Base-by-base conservation (phyloP, 2,113 vertebrate genomes). In the Oncorhynchus clarkii region DNA sequence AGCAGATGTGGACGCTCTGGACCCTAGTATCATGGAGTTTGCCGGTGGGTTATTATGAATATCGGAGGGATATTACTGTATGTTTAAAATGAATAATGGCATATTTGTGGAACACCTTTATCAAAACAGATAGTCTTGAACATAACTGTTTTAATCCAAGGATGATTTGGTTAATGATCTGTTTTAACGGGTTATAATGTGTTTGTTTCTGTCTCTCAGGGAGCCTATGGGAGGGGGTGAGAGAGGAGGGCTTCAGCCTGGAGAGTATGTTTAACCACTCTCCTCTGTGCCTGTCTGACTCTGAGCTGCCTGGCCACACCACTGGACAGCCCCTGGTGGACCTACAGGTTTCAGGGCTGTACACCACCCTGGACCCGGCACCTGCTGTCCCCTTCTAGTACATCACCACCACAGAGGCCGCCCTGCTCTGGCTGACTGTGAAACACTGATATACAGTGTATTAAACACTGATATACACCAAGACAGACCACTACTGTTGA, bases 161-260 rank as follows among this genome's bases (percentile, higher is more conserved):
- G 39, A 45, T 45, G 39, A 45, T 45, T 45, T 45, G 39, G 39
- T 45, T 45, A 45, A 45, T 45, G 9, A 45, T 45, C 9, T 45
- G 39, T 45, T 45, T 45, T 45, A 45, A 45, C 9, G 2, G 2
- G 39, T 45, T 45, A 45, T 45, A 45, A 12, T 45, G 9, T 12
- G 39, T 45, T 12, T 45, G 34, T 48, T n/a, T 54, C 16, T 45
- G 13, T 57, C 11, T 39, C 29, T 22, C 75, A 96, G 95, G 95
- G 60, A 96, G 95, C 86, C 89, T 96, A 31, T 96, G 95, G 95
- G 95, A 96, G 54, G 95, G 96, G 67, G 94, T 96, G 91, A 95
- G 95, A 74, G 95, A 96, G 0, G 95, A 96, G 18, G 92, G 93
- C 87, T 96, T 96, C 88, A 92, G 88, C 91, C 90, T 96, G 29